A percentile compares a stretch with the other conserved stretches of the same genome.
Evolutionary conservation across 2,888 invertebrate species (phyloP).

Genomic region (Chrysolina americana): DNA sequence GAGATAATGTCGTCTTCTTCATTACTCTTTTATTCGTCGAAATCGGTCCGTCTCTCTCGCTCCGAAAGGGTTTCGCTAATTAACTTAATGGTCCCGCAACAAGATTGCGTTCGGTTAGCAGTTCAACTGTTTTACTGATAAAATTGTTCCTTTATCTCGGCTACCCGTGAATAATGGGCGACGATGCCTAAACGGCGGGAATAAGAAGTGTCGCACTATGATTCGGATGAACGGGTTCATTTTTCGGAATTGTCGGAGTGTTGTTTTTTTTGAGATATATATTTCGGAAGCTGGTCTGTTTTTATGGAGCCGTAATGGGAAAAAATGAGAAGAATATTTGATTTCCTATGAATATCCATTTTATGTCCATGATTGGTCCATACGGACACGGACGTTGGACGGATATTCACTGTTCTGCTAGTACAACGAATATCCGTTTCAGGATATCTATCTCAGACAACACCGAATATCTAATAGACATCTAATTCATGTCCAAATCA

Average conservation of each 20-base stretch:
- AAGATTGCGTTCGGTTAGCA: conserved; percentile 70
- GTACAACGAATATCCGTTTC: no score
- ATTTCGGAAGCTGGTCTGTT: no score
- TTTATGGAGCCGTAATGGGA: no score
- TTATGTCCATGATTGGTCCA: no score
- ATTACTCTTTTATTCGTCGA: conserved; percentile 49
- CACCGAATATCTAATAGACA: no score
- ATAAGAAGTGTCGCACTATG: conserved; percentile 18
- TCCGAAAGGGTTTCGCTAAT: conserved; percentile 67
- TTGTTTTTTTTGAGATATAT: background rate
- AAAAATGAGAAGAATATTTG: no score
- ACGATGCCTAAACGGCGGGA: conserved; percentile 8
- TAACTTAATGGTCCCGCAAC: conserved; percentile 71
- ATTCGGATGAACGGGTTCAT: conserved; percentile 17
- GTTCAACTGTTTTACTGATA: conserved; percentile 69
- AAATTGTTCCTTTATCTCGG: conserved; percentile 68
- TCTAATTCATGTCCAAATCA: no score
- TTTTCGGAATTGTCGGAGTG: background rate
- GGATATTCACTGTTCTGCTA: no score
- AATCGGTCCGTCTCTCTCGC: conserved; percentile 53
- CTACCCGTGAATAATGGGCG: conserved; percentile 49
- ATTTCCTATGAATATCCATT: no score
- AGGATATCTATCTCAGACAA: no score
- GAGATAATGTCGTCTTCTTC: conserved; percentile 49
- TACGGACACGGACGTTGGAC: no score